Conservation (phyloP, 1,140 invertebrate genomes). For the Steinernema feltiae region DNA sequence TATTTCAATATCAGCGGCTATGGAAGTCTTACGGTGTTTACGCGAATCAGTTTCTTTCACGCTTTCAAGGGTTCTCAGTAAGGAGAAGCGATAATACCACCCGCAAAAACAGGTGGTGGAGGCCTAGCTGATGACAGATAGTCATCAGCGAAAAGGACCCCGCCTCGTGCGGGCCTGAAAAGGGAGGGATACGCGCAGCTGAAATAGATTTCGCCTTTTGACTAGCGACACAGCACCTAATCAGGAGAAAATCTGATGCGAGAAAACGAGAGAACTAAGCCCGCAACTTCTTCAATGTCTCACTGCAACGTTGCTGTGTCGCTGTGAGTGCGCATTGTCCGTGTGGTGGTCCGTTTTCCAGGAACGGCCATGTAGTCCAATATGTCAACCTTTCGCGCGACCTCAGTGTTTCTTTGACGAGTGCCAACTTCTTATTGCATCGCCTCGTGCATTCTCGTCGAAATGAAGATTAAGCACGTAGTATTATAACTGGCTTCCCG, state of each 20-base stretch:
- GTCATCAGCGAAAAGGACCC: not conserved
- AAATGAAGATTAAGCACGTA: not conserved
- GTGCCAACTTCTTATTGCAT: not conserved
- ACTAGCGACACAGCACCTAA: slow-evolving; percentile 10
- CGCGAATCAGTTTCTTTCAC: not conserved
- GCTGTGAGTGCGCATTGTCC: not conserved
- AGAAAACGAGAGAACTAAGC: not conserved
- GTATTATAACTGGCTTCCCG: not conserved
- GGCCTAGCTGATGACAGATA: not conserved
- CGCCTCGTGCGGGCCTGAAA: not conserved
- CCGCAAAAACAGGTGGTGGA: not conserved
- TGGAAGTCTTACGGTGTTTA: not conserved
- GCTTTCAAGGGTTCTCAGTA: not conserved
- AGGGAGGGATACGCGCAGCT: not conserved
- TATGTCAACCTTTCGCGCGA: not conserved
- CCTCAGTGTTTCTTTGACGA: not conserved
- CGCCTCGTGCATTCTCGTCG: not conserved
- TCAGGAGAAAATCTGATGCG: slow-evolving; percentile 7
- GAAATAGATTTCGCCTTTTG: slow-evolving; percentile 11
- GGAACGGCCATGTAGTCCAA: not conserved
- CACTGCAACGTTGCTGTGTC: not conserved
- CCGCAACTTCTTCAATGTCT: slow-evolving; percentile 9
- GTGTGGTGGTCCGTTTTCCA: not conserved
- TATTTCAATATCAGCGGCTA: not conserved
- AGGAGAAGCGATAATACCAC: not conserved